phyloP scores from a whole-genome alignment of 2,888 invertebrate species.

The Drosophila meridiana region DNA sequence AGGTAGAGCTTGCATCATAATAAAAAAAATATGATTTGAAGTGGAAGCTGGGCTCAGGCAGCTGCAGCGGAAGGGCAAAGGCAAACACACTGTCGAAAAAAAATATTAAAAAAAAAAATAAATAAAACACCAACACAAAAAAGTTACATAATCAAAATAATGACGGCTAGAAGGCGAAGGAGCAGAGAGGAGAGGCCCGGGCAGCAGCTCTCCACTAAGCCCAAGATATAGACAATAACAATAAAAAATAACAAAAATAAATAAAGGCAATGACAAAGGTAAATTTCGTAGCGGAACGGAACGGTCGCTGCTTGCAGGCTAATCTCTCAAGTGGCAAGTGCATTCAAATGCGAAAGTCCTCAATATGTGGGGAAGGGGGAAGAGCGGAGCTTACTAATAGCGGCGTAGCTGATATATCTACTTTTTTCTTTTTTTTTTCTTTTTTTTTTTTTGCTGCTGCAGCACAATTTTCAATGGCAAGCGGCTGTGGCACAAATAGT shows the following conservation, averaged over 20 bases:
- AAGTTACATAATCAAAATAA: slow-evolving; percentile 80
- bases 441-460: slow-evolving; percentile 55
- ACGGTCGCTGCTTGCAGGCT: slow-evolving; percentile 67
- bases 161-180: slow-evolving; percentile 51
- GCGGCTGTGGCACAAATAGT: slow-evolving; percentile 54
- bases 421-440: neutral
- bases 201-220: slow-evolving; percentile 33
- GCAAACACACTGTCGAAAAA: slow-evolving; percentile 79
- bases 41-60: slow-evolving; percentile 6
- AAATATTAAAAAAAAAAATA: slow-evolving; percentile 12
- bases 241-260: slow-evolving; percentile 55
- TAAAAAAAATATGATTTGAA: slow-evolving; percentile 50
- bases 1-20: slow-evolving; percentile 43
- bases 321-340: slow-evolving; percentile 84
- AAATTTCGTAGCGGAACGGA: slow-evolving; percentile 49
- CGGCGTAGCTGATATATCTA: neutral
- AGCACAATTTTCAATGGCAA: slow-evolving; percentile 73
- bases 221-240: slow-evolving; percentile 69
- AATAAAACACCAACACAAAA: slow-evolving; percentile 42
- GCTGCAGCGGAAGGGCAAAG: slow-evolving; percentile 25
- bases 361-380: slow-evolving; percentile 1
- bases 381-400: neutral
- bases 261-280: slow-evolving; percentile 76
- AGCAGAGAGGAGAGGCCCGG: neutral
- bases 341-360: slow-evolving; percentile 81